A percentile compares a stretch with the other conserved stretches of the same genome.
Evolutionary conservation across 2,113 vertebrate genomes (phyloP).

Genomic region (Narcine bancroftii): DNA sequence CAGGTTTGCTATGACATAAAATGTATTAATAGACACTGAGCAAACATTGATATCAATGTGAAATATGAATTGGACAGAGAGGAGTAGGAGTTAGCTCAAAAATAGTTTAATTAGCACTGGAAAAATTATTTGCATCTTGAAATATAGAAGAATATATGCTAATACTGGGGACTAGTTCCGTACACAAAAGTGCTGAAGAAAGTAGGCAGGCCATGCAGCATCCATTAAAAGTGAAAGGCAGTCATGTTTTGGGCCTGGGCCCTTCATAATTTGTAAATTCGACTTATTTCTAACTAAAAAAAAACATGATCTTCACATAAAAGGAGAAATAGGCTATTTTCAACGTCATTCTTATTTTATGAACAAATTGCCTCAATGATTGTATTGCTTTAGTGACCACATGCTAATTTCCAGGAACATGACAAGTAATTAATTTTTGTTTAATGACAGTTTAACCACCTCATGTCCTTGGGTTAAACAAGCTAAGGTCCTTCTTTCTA

Average conservation of each 20-base stretch:
- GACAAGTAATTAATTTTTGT: conserved; percentile 1
- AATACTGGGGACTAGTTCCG: too few species aligned
- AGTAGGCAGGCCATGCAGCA: too few species aligned
- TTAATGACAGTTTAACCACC: conserved; percentile 11
- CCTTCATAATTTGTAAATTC: not conserved
- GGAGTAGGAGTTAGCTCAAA: not conserved
- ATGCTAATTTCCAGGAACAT: not conserved
- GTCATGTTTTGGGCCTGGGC: too few species aligned
- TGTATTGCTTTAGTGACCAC: not conserved
- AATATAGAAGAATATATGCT: too few species aligned
- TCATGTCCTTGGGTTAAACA: conserved; percentile 14
- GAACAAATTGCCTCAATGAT: not conserved
- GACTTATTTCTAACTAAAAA: not conserved
- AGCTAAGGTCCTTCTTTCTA: not conserved
- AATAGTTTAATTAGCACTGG: not conserved
- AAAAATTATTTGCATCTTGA: not conserved
- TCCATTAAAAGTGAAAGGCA: too few species aligned
- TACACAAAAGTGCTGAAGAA: too few species aligned
- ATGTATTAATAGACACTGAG: not conserved
- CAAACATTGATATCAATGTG: not conserved
- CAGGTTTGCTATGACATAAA: not conserved
- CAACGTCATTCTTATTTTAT: not conserved
- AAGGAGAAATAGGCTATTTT: not conserved
- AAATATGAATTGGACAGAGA: not conserved
- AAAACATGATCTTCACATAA: not conserved